Base-by-base conservation (phyloP, 2,888 invertebrate species). In the Eilema depressum region DNA sequence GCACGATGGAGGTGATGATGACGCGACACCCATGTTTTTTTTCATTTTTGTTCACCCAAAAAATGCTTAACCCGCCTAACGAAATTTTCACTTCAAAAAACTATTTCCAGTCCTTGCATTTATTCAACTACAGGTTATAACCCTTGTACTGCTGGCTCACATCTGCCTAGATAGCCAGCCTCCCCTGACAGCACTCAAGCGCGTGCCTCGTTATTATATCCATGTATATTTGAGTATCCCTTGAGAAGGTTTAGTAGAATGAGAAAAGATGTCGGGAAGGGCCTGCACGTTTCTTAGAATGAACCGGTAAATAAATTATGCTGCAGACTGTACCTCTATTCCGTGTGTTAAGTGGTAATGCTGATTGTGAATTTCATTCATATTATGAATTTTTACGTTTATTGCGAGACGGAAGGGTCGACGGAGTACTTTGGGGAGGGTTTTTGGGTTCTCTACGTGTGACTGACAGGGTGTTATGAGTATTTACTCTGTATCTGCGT, bases 221-320 rank as follows among this genome's bases (percentile, higher is more conserved):
- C 47, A 14, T 77, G 63, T 41, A 67, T 75, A 75, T 66, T 73
- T 61, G n/a, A 72, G 20, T 59, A 17, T 57, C 65, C 71, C 66
- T 20, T 3, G 70, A 72, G 69, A 60, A 28, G 23, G 56, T 60
- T 76, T 63, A 57, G 66, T 41, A 53, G 37, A 68, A 66, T 30
- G 69, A 41, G 64, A 74, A 66, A 70, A 71, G 26, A 68, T 60
- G 66, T 26, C 37, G 41, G 57, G 2, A 63, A 37, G 30, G 61
- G 23, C 23, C 30, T 53, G 30, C 28, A 28, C 61, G 41, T 30
- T 67, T 61, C 61, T 67, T 67, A 28, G 67, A 53, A 61, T 67
- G 30, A 67, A 41, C 47, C 61, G 67, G 10, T 47, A 28, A 23
- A 47, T 47, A 47, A 60, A 30, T 67, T 67, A 61, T 61, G 28